Percentiles rank a stretch among this genome's conserved stretches.
Conservation (phyloP, 2,888 invertebrate species). For the Boloria euphrosyne region DNA sequence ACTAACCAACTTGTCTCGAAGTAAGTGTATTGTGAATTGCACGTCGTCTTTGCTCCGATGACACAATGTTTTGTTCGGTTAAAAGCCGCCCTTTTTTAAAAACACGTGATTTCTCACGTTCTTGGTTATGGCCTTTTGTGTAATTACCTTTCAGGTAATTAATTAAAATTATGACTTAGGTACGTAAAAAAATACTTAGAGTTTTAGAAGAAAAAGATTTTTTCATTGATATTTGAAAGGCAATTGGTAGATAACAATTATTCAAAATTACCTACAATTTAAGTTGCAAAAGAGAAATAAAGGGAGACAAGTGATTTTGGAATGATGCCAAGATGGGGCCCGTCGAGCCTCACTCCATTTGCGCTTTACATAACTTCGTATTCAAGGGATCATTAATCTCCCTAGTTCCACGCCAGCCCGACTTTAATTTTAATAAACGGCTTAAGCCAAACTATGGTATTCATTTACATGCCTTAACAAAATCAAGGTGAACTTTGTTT, state of each 20-base stretch:
- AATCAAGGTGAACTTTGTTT: constrained; percentile 59
- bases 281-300: constrained; percentile 62
- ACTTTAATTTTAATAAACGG: constrained; percentile 81
- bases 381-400: constrained; percentile 81
- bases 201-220: no score
- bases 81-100: constrained; percentile 28
- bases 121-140: background rate
- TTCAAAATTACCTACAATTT: constrained; percentile 42
- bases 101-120: constrained; percentile 25
- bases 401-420: constrained; percentile 77
- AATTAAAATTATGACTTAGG: background rate
- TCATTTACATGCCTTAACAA: constrained; percentile 73
- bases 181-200: no score
- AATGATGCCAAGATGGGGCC: constrained; percentile 74
- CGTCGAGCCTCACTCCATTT: constrained; percentile 74
- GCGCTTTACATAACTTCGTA: constrained; percentile 80
- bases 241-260: constrained; percentile 38
- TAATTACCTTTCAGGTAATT: constrained; percentile 2
- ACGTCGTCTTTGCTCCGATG: constrained; percentile 57
- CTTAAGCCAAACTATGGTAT: constrained; percentile 69
- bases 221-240: constrained; percentile 29
- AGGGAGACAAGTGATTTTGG: constrained; percentile 79
- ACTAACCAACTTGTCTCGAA: constrained; percentile 68
- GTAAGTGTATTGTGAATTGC: constrained; percentile 75
- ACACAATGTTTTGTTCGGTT: constrained; percentile 49